Evolutionary conservation across 2,797 vertebrate species (phyloP).

Genomic region (Euthynnus affinis): DNA sequence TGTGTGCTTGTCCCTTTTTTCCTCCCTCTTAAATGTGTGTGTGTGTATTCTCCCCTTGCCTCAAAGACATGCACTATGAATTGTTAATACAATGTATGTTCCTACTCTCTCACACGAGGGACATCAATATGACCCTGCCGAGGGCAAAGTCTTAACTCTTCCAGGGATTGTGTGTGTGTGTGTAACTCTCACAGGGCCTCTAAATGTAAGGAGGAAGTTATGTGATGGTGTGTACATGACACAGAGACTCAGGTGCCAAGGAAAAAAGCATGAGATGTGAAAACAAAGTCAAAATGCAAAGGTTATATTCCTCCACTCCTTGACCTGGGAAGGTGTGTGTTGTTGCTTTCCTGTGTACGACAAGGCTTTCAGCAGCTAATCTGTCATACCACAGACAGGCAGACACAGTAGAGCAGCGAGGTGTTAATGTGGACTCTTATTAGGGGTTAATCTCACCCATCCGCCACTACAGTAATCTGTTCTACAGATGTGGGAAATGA

Average conservation of each 20-base stretch:
- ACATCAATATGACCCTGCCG: conserved; percentile 37
- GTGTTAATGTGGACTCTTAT: conserved; percentile 69
- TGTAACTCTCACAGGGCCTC: conserved; percentile 16
- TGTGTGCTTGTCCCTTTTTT: not conserved
- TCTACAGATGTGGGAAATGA: conserved; percentile 68
- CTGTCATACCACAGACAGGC: conserved; percentile 39
- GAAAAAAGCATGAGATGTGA: conserved; percentile 5
- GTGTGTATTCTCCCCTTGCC: not conserved
- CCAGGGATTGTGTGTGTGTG: conserved; percentile 15
- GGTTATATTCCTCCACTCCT: conserved; percentile 15
- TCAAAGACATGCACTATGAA: conserved; percentile 63
- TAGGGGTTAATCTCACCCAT: conserved; percentile 62
- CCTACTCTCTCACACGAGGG: conserved; percentile 48
- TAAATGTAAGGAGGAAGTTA: conserved; percentile 22
- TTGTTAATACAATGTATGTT: conserved; percentile 61
- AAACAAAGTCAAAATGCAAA: conserved; percentile 33
- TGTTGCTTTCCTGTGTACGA: conserved; percentile 5
- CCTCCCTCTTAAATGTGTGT: not conserved
- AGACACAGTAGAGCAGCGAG: conserved; percentile 39
- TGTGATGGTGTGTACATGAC: conserved; percentile 5
- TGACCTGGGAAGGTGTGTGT: conserved; percentile 34
- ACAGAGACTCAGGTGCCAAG: conserved; percentile 7
- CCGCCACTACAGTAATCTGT: conserved; percentile 52
- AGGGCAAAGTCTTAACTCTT: conserved; percentile 42
- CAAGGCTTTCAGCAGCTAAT: conserved; percentile 55